phyloP scores from a whole-genome alignment of 2,113 vertebrate genomes.

The Centropus bengalensis region DNA sequence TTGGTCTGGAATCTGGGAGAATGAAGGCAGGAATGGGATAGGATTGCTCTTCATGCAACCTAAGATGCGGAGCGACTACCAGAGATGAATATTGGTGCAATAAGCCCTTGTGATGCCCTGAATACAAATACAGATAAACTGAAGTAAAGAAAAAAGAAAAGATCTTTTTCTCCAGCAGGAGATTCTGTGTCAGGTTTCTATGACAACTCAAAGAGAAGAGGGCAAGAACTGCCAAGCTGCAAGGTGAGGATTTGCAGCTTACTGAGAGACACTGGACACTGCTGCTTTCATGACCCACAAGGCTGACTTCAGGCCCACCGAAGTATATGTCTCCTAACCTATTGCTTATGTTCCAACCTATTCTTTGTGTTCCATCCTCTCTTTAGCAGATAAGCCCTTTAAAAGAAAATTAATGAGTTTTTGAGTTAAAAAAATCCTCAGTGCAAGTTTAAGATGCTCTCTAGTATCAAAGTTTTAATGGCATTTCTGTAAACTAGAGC shows the following conservation, averaged over 20 bases:
- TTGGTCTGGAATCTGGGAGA: background rate
- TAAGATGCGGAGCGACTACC: background rate
- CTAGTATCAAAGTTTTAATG: background rate
- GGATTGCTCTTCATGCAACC: background rate
- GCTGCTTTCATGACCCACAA: rapidly evolving
- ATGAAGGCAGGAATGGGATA: background rate
- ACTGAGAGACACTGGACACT: background rate
- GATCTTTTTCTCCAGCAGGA: background rate
- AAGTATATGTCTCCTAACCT: background rate
- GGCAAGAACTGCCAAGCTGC: background rate
- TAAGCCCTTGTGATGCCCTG: background rate
- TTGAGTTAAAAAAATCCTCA: background rate
- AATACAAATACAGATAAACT: background rate
- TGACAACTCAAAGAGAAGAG: background rate
- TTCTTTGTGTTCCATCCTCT: background rate
- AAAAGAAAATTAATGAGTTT: background rate
- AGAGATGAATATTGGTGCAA: rapidly evolving
- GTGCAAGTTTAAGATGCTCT: background rate
- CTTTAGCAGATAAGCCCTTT: background rate
- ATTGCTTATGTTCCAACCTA: background rate
- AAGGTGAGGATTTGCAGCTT: background rate
- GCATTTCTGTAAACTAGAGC: background rate
- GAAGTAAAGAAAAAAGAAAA: background rate
- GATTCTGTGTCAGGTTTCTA: background rate
- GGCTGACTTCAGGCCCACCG: background rate